Percentiles rank a stretch among this genome's conserved stretches.
Evolutionary conservation across 2,113 vertebrate genomes (phyloP).

Genomic region (Syngnathoides biaculeatus): DNA sequence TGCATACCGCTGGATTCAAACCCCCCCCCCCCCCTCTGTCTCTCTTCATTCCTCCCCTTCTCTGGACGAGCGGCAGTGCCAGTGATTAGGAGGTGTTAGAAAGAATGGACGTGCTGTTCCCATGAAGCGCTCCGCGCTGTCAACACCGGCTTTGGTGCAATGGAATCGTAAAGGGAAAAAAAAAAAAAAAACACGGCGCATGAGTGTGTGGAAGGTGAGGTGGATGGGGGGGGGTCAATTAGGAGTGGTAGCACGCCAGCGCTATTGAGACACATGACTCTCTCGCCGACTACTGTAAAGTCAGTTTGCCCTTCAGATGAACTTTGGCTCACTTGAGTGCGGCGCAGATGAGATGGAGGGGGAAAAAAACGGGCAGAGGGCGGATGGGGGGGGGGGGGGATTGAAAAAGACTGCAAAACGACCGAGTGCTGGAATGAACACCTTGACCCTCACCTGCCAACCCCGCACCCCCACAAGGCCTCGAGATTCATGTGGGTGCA

Average conservation of each 20-base stretch:
- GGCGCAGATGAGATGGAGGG: neutral
- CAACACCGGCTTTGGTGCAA: conserved; percentile 92
- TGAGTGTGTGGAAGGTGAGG: conserved; percentile 14
- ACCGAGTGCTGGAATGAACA: neutral
- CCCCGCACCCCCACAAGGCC: too few species aligned
- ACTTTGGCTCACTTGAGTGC: conserved; percentile 79
- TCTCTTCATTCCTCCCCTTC: conserved; percentile 52
- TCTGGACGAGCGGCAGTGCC: conserved; percentile 58
- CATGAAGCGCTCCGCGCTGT: conserved; percentile 92
- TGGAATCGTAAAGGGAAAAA: conserved; percentile 86
- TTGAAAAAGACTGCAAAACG: neutral
- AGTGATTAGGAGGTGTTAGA: conserved; percentile 74
- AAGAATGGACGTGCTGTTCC: conserved; percentile 89
- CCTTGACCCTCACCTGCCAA: neutral
- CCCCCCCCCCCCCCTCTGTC: conserved; percentile 17
- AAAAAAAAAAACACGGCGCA: conserved; percentile 31
- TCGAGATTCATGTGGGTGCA: neutral
- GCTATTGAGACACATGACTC: conserved; percentile 82
- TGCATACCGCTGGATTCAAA: conserved; percentile 43
- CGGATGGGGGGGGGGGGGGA: neutral
- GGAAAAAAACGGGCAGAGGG: too few species aligned
- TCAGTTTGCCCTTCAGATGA: conserved; percentile 91
- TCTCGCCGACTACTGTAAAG: conserved; percentile 72
- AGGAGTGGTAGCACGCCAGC: neutral
- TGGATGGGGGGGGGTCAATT: conserved; percentile 48